These are phyloP conservation scores for Margaritifera margaritifera DNA, from an alignment of 2,888 invertebrate genomes.

Conservation along the genomic window DNA sequence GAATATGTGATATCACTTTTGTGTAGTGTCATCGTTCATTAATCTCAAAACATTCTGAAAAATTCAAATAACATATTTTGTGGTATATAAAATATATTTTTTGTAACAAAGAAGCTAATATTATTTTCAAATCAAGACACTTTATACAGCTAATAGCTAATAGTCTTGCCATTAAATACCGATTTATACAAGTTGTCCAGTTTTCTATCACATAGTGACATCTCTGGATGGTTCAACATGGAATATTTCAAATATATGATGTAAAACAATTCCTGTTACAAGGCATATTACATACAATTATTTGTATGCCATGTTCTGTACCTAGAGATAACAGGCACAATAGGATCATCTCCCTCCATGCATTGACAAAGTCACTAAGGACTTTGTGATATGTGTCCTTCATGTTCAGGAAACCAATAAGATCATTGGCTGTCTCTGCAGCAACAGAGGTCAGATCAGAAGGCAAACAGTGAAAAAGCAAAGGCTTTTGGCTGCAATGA, in stretches of 20 bases:
- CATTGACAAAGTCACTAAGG: conserved; percentile 88
- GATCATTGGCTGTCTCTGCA: conserved; percentile 78
- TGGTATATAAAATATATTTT: too few relatives aligned
- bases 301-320: conserved; percentile 73
- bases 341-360: conserved; percentile 88
- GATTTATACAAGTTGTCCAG: not conserved
- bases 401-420: conserved; percentile 87
- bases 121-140: too few relatives aligned
- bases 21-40: too few relatives aligned
- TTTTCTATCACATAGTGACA: conserved; percentile 3
- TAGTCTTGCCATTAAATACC: not conserved
- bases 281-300: conserved; percentile 12
- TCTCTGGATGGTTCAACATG: conserved; percentile 3
- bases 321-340: conserved; percentile 87
- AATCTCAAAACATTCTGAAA: too few relatives aligned
- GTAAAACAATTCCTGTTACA: conserved; percentile 6
- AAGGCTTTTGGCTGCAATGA: conserved; percentile 73
- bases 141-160: not conserved
- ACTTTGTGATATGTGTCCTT: conserved; percentile 92
- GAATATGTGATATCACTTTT: too few relatives aligned
- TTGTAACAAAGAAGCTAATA: too few relatives aligned
- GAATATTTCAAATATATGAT: conserved; percentile 4
- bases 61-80: too few relatives aligned
- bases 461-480: conserved; percentile 92
- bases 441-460: conserved; percentile 78